Conservation (phyloP, 1,140 invertebrate genomes). For the Watersipora subatra region DNA sequence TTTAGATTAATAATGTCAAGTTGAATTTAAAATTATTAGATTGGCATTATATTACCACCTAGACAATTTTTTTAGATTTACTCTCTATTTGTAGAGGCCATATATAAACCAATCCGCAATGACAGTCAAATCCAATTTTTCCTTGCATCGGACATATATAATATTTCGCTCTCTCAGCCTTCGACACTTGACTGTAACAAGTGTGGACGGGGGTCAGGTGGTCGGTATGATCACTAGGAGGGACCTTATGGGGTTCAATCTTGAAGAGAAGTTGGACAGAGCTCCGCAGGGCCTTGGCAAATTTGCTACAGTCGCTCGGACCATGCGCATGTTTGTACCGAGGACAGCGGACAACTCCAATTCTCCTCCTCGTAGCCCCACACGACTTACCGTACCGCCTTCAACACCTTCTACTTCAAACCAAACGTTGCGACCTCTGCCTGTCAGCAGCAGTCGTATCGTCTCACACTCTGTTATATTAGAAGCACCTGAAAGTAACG, state of each 20-base stretch:
- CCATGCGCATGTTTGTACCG: too few relatives aligned
- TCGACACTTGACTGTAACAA: constrained; percentile 77
- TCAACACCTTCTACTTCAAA: too few relatives aligned
- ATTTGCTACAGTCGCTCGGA: neutral
- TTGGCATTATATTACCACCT: constrained; percentile 8
- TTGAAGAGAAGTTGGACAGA: constrained; percentile 21
- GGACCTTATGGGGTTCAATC: constrained; percentile 34
- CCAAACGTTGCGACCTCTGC: too few relatives aligned
- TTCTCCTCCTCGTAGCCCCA: too few relatives aligned
- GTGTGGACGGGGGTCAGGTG: constrained; percentile 53
- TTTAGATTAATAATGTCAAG: neutral
- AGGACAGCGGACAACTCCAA: too few relatives aligned
- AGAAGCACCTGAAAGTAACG: too few relatives aligned
- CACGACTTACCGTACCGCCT: too few relatives aligned
- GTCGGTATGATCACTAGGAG: constrained; percentile 42
- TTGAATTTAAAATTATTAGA: neutral
- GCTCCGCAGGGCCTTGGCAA: constrained; percentile 1
- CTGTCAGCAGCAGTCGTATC: too few relatives aligned
- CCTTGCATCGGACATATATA: constrained; percentile 73
- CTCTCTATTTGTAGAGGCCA: constrained; percentile 34
- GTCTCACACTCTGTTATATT: too few relatives aligned
- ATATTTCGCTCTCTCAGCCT: constrained; percentile 83
- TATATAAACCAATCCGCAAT: constrained; percentile 39
- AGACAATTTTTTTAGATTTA: too few relatives aligned
- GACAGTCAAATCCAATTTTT: constrained; percentile 32